Percentiles rank a stretch among this genome's conserved stretches.
These are phyloP conservation scores for Drosophila subsilvestris DNA, from an alignment of 2,888 invertebrate genomes.

Conservation along the genomic window DNA sequence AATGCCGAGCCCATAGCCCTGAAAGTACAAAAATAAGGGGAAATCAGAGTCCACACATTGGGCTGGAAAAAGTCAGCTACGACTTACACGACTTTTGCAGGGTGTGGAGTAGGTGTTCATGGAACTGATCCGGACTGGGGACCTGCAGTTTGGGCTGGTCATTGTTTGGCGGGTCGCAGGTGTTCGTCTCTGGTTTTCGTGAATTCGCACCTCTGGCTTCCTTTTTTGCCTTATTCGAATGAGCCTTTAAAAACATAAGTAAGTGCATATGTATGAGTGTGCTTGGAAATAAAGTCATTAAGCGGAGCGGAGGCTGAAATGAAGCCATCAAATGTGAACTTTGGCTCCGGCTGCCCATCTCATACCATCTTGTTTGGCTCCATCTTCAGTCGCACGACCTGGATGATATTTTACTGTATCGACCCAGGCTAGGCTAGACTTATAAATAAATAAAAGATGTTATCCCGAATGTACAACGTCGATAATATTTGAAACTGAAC, in stretches of 20 bases:
- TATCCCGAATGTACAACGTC: background rate
- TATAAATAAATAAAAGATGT: background rate
- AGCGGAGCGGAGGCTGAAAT: background rate
- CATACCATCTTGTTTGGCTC: constrained; percentile 51
- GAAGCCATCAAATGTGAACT: constrained; percentile 31
- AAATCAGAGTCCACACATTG: background rate
- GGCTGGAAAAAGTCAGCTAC: no score
- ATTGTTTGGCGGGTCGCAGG: background rate
- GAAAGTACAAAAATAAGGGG: background rate
- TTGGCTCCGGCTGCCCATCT: constrained; percentile 15
- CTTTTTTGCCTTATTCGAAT: constrained; percentile 25
- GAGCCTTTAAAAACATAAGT: constrained; percentile 26
- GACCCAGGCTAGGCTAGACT: no score
- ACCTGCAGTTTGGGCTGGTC: background rate
- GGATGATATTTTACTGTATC: background rate
- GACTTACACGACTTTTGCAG: constrained; percentile 51
- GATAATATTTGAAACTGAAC: background rate
- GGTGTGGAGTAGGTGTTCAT: constrained; percentile 26
- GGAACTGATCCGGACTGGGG: constrained; percentile 42
- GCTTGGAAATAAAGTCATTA: constrained; percentile 27
- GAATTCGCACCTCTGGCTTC: constrained; percentile 5
- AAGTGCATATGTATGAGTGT: background rate
- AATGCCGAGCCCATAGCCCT: constrained; percentile 65
- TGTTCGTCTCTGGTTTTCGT: constrained; percentile 2
- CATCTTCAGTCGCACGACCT: background rate